Evolutionary conservation across 2,888 invertebrate species (phyloP).

Genomic region (Chymomyza caudatula): DNA sequence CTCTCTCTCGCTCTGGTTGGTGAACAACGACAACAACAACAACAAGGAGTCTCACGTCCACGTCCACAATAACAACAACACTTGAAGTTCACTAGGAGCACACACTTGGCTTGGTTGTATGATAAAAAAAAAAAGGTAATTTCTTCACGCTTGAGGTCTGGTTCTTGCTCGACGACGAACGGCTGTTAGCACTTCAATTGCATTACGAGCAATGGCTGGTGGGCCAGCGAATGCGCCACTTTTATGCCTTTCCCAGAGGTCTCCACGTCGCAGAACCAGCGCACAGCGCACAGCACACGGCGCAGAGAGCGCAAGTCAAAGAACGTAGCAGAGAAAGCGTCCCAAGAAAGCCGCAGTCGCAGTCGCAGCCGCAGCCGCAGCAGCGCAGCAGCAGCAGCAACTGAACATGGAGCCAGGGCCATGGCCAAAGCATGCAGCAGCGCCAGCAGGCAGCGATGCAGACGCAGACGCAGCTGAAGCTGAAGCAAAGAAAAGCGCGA

Average conservation of each 20-base stretch:
- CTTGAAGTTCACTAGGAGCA: conserved; percentile 60
- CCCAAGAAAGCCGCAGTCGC: conserved; percentile 39
- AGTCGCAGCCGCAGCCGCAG: conserved; percentile 15
- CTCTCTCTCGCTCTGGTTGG: background rate
- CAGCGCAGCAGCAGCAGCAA: conserved; percentile 15
- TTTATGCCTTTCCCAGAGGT: conserved; percentile 78
- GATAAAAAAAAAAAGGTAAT: background rate
- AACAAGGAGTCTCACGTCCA: conserved; percentile 12
- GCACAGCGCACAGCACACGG: conserved; percentile 34
- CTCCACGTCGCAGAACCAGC: conserved; percentile 59
- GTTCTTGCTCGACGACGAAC: conserved; percentile 50
- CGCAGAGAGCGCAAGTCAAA: background rate
- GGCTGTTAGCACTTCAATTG: conserved; percentile 79
- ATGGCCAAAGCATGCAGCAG: conserved; percentile 13
- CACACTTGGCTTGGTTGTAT: conserved; percentile 14
- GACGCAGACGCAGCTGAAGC: conserved; percentile 32
- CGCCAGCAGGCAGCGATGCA: conserved; percentile 1
- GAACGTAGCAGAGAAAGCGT: conserved; percentile 42
- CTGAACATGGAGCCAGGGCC: too few relatives aligned
- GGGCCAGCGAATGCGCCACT: conserved; percentile 77
- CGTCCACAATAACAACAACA: conserved; percentile 23
- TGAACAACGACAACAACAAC: conserved; percentile 11
- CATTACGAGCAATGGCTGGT: conserved; percentile 79
- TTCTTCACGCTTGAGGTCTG: conserved; percentile 1
- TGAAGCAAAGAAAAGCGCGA: conserved; percentile 55